Evolutionary conservation across 2,888 invertebrate species (phyloP), one percentile per base, ranked within the genome.

Genomic region (Thera obeliscata): DNA sequence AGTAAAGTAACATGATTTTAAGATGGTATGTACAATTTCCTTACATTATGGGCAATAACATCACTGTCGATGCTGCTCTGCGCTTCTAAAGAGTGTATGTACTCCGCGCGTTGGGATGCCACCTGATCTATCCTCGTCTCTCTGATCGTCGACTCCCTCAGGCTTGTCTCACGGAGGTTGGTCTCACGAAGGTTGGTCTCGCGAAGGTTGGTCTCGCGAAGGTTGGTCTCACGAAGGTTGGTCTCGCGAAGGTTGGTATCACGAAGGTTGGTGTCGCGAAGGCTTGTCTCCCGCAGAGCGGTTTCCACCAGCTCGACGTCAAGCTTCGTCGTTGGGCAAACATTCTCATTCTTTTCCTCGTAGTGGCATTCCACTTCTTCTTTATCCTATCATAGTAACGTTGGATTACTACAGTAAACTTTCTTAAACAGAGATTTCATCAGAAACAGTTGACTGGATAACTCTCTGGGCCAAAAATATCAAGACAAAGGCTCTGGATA

Each of bases 31-130:
- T 5, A 22, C 2, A 12, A 62, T 33, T 33, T 43, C 61, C 95
- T 95, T 91, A 96, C 96, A 89, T 96, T 96, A 91, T 96, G 95
- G 75, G 95, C 96, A 81, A 94, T 94, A 79, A 94, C 95, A 82
- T 94, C 95, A 75, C 95, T 94, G 76, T 96, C 95, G 48, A 93
- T 86, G 76, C 94, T 94, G 81, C 94, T 94, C 82, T 94, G 94
- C 48, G 92, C 91, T 75, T 94, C 94, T 64, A 94, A 79, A 1
- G 90, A 89, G 79, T 89, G 93, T 8, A 91, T 89, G 76, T 90
- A 93, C 66, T 89, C 89, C 0, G 86, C 95, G 84, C 87, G 82
- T 69, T 87, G 83, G n/a, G 94, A 95, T 54, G 88, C 82, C 73
- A 94, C 87, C 66, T 89, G 89, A 85, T 96, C 96, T 72, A 96